phyloP scores from a whole-genome alignment of 2,888 invertebrate genomes.

The Platynereis dumerilii region DNA sequence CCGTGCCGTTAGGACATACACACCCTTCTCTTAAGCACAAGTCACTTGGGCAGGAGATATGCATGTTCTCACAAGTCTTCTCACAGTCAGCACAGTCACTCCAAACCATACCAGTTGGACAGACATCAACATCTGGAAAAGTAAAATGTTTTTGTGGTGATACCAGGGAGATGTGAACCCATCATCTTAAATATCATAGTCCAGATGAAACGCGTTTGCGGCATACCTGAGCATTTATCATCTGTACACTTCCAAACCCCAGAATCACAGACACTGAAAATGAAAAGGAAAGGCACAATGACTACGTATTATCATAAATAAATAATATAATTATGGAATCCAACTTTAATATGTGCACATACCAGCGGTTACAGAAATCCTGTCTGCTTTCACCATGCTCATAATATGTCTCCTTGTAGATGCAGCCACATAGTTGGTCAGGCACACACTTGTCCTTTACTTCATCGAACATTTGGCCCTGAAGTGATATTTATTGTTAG shows the following conservation, averaged over 20 bases:
- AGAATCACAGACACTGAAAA: slow-evolving; percentile 11
- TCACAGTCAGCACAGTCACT: slow-evolving; percentile 80
- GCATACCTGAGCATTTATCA: slow-evolving; percentile 17
- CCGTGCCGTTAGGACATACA: no score
- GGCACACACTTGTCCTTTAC: background rate
- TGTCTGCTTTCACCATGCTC: background rate
- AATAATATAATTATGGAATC: background rate
- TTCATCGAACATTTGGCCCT: slow-evolving; percentile 8
- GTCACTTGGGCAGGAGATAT: slow-evolving; percentile 67
- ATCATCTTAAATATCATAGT: background rate
- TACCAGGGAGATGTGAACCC: background rate
- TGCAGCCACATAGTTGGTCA: slow-evolving; percentile 13
- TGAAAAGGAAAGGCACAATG: background rate
- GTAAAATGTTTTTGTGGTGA: background rate
- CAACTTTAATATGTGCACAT: background rate
- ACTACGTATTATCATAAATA: background rate
- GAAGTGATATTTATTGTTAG: no score
- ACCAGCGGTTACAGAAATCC: slow-evolving; percentile 18
- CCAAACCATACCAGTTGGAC: slow-evolving; percentile 68
- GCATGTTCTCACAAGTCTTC: slow-evolving; percentile 86
- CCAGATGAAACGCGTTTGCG: background rate
- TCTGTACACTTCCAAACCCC: slow-evolving; percentile 15
- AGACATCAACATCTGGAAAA: slow-evolving; percentile 17
- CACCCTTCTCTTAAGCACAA: slow-evolving; percentile 69
- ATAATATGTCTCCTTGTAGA: slow-evolving; percentile 11